phyloP scores from a whole-genome alignment of 2,888 invertebrate species.

The Drosophila percnosoma region DNA sequence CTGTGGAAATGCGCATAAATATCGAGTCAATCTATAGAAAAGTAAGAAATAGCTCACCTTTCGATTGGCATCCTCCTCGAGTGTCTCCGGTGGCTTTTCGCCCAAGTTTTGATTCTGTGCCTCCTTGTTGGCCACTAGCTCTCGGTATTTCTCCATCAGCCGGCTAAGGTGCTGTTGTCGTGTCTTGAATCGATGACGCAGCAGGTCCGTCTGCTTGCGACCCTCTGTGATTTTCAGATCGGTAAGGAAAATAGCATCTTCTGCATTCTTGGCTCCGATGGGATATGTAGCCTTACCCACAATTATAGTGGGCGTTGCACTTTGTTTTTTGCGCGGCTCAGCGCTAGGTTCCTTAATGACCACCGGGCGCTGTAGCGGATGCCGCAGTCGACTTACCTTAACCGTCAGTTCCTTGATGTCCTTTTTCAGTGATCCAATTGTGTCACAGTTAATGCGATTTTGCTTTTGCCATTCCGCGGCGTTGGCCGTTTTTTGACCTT shows the following conservation, averaged over 20 bases:
- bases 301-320: constrained; percentile 76
- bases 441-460: constrained; percentile 89
- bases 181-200: constrained; percentile 89
- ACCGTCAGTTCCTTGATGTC: constrained; percentile 88
- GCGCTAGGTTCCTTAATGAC: constrained; percentile 75
- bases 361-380: constrained; percentile 82
- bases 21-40: background rate
- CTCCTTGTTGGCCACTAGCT: constrained; percentile 86
- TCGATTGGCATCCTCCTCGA: constrained; percentile 87
- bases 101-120: constrained; percentile 84
- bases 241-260: constrained; percentile 86
- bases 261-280: constrained; percentile 85
- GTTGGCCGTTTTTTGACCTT: constrained; percentile 93
- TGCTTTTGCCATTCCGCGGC: constrained; percentile 92
- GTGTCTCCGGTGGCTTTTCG: constrained; percentile 84
- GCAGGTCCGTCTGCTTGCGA: constrained; percentile 90
- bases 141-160: constrained; percentile 88
- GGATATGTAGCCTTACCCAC: constrained; percentile 84
- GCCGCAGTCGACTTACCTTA: constrained; percentile 85
- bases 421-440: constrained; percentile 90
- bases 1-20: constrained; percentile 79
- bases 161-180: constrained; percentile 87
- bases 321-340: constrained; percentile 52
- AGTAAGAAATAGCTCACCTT: constrained; percentile 86
- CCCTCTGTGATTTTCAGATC: constrained; percentile 89